Percentiles rank a stretch among this genome's conserved stretches.
phyloP scores from a whole-genome alignment of 1,140 invertebrate species.

The Drosophila bifasciata region DNA sequence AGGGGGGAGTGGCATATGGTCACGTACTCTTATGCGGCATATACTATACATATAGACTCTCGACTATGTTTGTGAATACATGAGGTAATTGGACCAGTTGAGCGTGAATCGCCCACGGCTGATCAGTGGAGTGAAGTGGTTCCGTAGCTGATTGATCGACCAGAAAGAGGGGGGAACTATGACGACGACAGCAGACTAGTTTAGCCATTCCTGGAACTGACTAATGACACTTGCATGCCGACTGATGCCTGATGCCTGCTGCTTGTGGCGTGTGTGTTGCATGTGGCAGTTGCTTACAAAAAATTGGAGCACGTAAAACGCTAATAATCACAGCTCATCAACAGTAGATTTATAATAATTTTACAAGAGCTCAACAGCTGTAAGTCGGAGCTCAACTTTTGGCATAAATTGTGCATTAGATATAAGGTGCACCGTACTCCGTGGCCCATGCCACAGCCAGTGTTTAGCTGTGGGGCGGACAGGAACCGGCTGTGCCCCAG shows the following conservation, averaged over 20 bases:
- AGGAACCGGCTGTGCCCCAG: slow-evolving; percentile 23
- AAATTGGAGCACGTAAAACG: slow-evolving; percentile 76
- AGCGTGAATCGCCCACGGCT: slow-evolving; percentile 70
- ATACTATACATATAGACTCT: slow-evolving; percentile 1
- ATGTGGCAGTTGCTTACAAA: slow-evolving; percentile 44
- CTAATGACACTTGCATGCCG: slow-evolving; percentile 68
- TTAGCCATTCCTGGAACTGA: slow-evolving; percentile 70
- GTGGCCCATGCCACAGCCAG: no score
- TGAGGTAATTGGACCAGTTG: slow-evolving; percentile 69
- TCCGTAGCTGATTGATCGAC: slow-evolving; percentile 68
- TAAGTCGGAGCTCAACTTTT: slow-evolving; percentile 44
- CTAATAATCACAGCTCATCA: slow-evolving; percentile 81
- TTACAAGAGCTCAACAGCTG: slow-evolving; percentile 57
- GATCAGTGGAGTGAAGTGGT: slow-evolving; percentile 48
- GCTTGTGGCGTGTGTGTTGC: slow-evolving; percentile 44
- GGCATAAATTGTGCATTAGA: slow-evolving; percentile 71
- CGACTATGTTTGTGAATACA: slow-evolving; percentile 26
- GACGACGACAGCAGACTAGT: slow-evolving; percentile 62
- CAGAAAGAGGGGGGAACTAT: slow-evolving; percentile 11
- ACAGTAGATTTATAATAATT: slow-evolving; percentile 80
- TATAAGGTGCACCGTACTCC: no score
- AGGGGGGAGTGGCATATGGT: background rate
- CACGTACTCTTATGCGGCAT: slow-evolving; percentile 1
- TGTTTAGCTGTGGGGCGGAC: slow-evolving; percentile 24
- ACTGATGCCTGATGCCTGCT: no score